Percentiles rank a stretch among this genome's conserved stretches.
These are phyloP conservation scores for Ennomos quercinarius DNA, from an alignment of 2,888 invertebrate genomes.

Conservation along the genomic window DNA sequence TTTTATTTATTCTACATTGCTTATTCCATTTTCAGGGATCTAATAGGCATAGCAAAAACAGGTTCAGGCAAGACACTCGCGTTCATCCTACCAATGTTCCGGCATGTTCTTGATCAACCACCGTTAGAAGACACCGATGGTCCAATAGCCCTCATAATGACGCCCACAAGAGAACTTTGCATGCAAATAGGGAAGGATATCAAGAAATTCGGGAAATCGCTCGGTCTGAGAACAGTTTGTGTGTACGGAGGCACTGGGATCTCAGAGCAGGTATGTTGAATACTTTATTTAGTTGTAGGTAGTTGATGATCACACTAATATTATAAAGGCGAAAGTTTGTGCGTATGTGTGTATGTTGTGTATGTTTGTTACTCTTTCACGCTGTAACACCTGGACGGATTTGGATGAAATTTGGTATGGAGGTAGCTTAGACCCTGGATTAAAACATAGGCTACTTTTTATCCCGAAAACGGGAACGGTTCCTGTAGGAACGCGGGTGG, in stretches of 20 bases:
- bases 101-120: slow-evolving; percentile 97
- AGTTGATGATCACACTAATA: no score
- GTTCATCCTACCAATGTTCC: slow-evolving; percentile 98
- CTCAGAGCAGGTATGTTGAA: slow-evolving; percentile 89
- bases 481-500: no score
- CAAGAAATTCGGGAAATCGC: slow-evolving; percentile 95
- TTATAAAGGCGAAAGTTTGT: no score
- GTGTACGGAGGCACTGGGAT: slow-evolving; percentile 99
- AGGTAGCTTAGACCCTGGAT: no score
- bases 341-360: no score
- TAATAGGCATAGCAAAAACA: slow-evolving; percentile 99
- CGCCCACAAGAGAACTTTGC: slow-evolving; percentile 98
- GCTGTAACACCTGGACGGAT: no score
- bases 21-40: slow-evolving; percentile 83
- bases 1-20: no score
- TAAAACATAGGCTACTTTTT: no score
- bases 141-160: slow-evolving; percentile 98
- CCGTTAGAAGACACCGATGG: slow-evolving; percentile 98
- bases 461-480: no score
- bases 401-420: no score
- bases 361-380: no score
- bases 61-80: slow-evolving; percentile 99
- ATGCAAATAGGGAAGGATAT: slow-evolving; percentile 99
- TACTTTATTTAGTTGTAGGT: no score
- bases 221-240: slow-evolving; percentile 95